Evolutionary conservation across 2,113 vertebrate genomes (phyloP).

Genomic region (Entelurus aequoreus): DNA sequence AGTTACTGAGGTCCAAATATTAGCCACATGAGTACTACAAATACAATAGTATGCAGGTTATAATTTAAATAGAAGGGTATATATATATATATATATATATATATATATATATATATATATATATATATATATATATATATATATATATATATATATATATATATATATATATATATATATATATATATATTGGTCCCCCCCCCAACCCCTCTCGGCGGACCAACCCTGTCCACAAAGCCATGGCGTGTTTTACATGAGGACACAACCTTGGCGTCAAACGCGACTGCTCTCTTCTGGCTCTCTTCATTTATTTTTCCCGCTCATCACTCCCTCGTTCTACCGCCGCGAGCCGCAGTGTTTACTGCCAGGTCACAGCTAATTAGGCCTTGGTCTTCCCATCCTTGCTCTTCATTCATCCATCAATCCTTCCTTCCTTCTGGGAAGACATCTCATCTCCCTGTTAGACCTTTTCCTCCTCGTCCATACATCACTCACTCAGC

Average conservation of each 20-base stretch:
- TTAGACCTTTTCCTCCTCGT: background rate
- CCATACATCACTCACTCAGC: constrained; percentile 30
- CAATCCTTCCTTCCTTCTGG: constrained; percentile 21
- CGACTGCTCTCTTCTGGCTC: constrained; percentile 1
- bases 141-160: too few relatives aligned
- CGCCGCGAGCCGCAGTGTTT: constrained; percentile 28
- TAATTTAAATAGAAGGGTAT: too few relatives aligned
- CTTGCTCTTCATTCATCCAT: constrained; percentile 22
- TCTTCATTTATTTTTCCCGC: constrained; percentile 15
- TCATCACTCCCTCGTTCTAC: constrained; percentile 25
- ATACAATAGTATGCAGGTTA: too few relatives aligned
- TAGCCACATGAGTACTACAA: too few relatives aligned
- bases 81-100: too few relatives aligned
- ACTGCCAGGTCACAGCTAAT: constrained; percentile 50
- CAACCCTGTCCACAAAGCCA: constrained; percentile 23
- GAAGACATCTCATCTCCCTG: constrained; percentile 15
- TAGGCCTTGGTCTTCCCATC: constrained; percentile 35
- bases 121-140: too few relatives aligned
- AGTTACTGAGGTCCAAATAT: too few relatives aligned
- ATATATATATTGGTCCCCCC: background rate
- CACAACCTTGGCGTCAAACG: constrained; percentile 43
- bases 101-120: too few relatives aligned
- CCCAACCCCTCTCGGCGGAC: constrained; percentile 4
- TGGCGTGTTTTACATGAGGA: constrained; percentile 35
- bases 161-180: too few relatives aligned